These are phyloP conservation scores for Microcebus murinus DNA, from an alignment of 2,113 vertebrate species.

Conservation along the genomic window DNA sequence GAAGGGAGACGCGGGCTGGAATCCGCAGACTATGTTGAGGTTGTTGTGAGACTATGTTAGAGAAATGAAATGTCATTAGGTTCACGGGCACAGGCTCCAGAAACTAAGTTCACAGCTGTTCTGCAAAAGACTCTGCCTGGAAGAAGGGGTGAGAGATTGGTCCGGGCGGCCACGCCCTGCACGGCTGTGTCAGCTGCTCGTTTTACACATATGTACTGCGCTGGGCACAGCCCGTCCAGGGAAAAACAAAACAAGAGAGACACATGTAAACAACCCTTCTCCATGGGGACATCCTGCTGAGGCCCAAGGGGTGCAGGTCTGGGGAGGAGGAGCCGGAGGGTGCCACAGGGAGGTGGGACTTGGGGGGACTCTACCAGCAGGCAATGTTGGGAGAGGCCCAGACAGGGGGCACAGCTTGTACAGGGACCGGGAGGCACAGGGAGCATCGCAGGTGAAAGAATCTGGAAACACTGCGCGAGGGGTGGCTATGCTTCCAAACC, in stretches of 20 bases:
- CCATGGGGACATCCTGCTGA: rapidly evolving
- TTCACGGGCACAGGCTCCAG: neutral
- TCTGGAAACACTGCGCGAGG: neutral
- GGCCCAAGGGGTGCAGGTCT: too few relatives aligned
- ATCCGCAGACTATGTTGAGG: neutral
- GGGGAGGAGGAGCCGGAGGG: too few relatives aligned
- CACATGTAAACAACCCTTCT: neutral
- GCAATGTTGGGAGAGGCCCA: neutral
- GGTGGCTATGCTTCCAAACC: neutral
- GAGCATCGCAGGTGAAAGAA: neutral
- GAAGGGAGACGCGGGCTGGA: neutral
- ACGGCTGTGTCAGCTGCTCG: neutral
- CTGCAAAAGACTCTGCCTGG: neutral
- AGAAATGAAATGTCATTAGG: neutral
- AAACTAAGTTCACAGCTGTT: neutral
- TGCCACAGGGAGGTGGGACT: neutral
- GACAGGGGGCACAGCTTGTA: neutral
- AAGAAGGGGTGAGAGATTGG: too few relatives aligned
- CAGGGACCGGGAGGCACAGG: neutral
- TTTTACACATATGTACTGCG: neutral
- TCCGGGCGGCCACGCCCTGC: rapidly evolving
- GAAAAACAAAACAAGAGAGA: neutral
- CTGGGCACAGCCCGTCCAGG: neutral
- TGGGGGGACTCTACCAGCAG: neutral
- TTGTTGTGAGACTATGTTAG: neutral